Percentiles rank a stretch among this genome's conserved stretches.
Evolutionary conservation across 2,888 invertebrate species (phyloP).

Genomic region (Laspeyria flexula): DNA sequence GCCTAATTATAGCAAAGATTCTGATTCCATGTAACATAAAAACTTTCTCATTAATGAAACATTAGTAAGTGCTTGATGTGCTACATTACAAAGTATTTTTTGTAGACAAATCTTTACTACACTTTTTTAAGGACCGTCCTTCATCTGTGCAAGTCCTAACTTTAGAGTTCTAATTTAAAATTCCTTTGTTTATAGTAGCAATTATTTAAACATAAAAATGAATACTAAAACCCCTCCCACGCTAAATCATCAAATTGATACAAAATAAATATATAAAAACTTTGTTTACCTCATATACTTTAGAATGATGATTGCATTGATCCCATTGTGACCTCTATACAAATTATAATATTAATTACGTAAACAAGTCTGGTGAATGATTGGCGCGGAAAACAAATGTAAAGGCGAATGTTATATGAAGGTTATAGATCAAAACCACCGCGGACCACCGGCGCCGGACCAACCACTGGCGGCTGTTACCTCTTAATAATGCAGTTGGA

Average conservation of each 20-base stretch:
- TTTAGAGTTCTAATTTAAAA: no score
- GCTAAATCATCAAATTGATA: slow-evolving; percentile 1
- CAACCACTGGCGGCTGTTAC: slow-evolving; percentile 4
- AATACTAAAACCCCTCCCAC: slow-evolving; percentile 8
- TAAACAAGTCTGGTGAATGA: slow-evolving; percentile 25
- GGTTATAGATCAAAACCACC: slow-evolving; percentile 62
- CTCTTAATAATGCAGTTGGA: slow-evolving; percentile 45
- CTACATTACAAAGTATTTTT: no score
- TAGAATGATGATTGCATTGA: slow-evolving; percentile 24
- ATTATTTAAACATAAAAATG: not conserved
- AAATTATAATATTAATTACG: slow-evolving; percentile 32
- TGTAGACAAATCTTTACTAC: no score
- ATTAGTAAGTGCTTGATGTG: no score
- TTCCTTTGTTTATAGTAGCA: no score
- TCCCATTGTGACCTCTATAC: slow-evolving; percentile 48
- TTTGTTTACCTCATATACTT: not conserved
- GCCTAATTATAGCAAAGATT: no score
- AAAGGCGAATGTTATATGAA: slow-evolving; percentile 61
- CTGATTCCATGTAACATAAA: no score
- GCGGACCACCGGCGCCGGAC: slow-evolving; percentile 39
- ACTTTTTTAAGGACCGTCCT: no score
- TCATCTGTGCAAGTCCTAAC: no score
- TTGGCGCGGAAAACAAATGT: slow-evolving; percentile 29
- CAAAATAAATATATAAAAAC: slow-evolving; percentile 1
- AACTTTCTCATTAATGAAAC: no score